Conservation (phyloP, 2,888 invertebrate genomes). For the Autographa gamma region DNA sequence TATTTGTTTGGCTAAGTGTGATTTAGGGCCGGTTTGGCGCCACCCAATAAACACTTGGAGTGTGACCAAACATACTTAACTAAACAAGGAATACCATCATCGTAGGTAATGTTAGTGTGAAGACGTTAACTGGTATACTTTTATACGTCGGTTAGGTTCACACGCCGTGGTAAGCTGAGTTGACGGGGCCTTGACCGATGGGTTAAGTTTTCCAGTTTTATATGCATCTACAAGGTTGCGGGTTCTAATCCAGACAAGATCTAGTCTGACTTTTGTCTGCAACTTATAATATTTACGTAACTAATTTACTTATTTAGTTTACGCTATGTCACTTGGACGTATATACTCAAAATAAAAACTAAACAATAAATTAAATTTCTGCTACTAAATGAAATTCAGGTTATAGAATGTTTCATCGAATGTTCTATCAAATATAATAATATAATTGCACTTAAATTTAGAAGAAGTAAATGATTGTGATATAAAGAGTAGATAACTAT, state of each 20-base stretch:
- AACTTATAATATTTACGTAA: too few relatives aligned
- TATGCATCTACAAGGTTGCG: not conserved
- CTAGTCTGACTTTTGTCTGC: too few relatives aligned
- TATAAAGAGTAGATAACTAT: too few relatives aligned
- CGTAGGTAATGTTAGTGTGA: not conserved
- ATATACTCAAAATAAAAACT: too few relatives aligned
- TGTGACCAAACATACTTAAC: slow-evolving; percentile 30
- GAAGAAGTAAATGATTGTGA: too few relatives aligned
- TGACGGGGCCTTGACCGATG: not conserved
- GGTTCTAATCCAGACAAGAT: not conserved
- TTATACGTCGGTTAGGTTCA: not conserved
- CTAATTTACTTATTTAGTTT: too few relatives aligned
- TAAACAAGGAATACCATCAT: not conserved
- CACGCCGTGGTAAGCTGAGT: not conserved
- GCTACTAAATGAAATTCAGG: too few relatives aligned
- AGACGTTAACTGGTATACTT: not conserved
- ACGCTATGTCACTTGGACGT: too few relatives aligned
- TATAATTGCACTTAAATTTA: too few relatives aligned
- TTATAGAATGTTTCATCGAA: too few relatives aligned
- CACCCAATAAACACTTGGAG: slow-evolving; percentile 43
- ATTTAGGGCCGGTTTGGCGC: slow-evolving; percentile 37
- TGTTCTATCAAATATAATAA: too few relatives aligned
- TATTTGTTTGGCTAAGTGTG: slow-evolving; percentile 44
- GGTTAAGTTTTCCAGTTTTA: not conserved
- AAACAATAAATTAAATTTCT: too few relatives aligned